Conservation (phyloP, 1,140 invertebrate species). For the Danaus melanippus region DNA sequence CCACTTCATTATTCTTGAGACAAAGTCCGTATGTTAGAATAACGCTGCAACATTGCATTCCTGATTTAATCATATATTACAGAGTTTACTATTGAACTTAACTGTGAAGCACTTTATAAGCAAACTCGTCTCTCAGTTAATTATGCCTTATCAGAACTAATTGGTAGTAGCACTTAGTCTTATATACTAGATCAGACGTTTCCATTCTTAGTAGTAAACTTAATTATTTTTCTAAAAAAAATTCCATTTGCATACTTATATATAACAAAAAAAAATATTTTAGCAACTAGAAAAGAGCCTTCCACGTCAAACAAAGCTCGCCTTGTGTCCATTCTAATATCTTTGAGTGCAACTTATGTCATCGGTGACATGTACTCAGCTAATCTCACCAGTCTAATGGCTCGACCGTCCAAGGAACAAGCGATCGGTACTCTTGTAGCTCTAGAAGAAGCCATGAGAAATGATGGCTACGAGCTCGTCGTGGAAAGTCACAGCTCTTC, state of each 20-base stretch:
- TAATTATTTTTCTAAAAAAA: no score
- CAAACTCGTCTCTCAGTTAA: no score
- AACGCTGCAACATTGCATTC: no score
- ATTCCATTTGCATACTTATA: background rate
- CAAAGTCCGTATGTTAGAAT: constrained; percentile 71
- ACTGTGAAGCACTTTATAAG: no score
- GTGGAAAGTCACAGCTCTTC: constrained; percentile 80
- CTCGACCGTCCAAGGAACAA: constrained; percentile 75
- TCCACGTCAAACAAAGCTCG: constrained; percentile 74
- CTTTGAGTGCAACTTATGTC: constrained; percentile 79
- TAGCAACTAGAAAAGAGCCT: constrained; percentile 71
- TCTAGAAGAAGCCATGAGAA: constrained; percentile 75
- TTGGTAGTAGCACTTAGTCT: no score
- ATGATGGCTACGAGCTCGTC: constrained; percentile 74
- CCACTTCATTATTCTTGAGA: constrained; percentile 76
- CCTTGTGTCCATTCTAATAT: constrained; percentile 75
- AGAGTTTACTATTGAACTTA: no score
- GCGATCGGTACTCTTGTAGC: constrained; percentile 76
- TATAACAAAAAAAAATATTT: constrained; percentile 5
- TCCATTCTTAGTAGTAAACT: no score
- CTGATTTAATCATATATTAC: no score
- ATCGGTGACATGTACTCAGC: constrained; percentile 82
- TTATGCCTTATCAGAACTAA: no score
- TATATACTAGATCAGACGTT: no score
- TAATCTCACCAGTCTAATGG: constrained; percentile 79